phyloP scores from a whole-genome alignment of 2,113 vertebrate genomes.

The Tricholaema leucomelas region DNA sequence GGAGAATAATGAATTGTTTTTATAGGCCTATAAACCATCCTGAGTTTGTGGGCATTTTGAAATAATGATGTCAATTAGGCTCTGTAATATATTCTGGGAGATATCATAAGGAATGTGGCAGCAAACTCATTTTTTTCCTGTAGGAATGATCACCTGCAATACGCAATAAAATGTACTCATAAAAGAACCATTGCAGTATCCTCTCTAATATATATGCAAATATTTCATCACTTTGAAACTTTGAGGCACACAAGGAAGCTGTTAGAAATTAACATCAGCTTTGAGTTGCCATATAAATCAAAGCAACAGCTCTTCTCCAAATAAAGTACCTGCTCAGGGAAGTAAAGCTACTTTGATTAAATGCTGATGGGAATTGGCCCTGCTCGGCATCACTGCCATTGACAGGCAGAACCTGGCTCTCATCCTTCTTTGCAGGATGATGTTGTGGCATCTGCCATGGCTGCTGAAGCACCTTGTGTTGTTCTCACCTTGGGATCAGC shows the following conservation, averaged over 20 bases:
- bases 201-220: constrained; percentile 67
- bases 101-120: neutral
- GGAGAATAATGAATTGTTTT: constrained; percentile 45
- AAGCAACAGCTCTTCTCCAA: constrained; percentile 14
- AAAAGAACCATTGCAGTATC: constrained; percentile 28
- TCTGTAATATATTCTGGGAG: constrained; percentile 25
- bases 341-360: constrained; percentile 32
- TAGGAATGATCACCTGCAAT: constrained; percentile 48
- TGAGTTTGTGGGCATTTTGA: constrained; percentile 32
- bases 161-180: constrained; percentile 49
- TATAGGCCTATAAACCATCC: constrained; percentile 47
- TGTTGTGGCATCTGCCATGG: rapidly evolving
- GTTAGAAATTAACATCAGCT: constrained; percentile 49
- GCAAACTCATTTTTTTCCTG: constrained; percentile 21
- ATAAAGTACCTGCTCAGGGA: constrained; percentile 15
- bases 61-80: constrained; percentile 51
- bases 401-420: neutral
- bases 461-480: rapidly evolving
- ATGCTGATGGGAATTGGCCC: neutral
- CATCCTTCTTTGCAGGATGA: neutral
- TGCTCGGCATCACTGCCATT: neutral
- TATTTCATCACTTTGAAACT: constrained; percentile 55
- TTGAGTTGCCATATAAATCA: constrained; percentile 53
- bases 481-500: neutral
- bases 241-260: neutral